phyloP scores from a whole-genome alignment of 2,888 invertebrate genomes.

The Aspidapion aeneum region DNA sequence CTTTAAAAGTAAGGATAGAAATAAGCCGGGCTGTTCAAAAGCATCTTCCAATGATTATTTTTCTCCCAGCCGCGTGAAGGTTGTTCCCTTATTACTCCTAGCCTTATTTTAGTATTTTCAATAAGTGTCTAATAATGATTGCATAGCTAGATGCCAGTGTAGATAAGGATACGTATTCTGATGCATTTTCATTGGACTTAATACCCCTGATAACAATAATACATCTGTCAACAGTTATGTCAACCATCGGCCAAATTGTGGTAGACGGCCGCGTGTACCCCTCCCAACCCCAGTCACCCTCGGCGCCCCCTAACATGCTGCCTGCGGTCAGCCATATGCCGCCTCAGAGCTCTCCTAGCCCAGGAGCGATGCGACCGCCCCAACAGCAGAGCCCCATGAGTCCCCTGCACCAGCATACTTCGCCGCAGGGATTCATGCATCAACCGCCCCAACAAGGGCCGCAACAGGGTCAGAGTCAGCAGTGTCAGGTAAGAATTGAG shows the following conservation, averaged over 20 bases:
- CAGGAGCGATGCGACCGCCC: slow-evolving; percentile 45
- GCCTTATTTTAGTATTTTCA: no score
- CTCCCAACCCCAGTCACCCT: slow-evolving; percentile 48
- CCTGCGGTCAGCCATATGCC: slow-evolving; percentile 10
- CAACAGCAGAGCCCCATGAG: slow-evolving; percentile 42
- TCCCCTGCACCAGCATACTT: slow-evolving; percentile 34
- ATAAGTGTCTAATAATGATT: no score
- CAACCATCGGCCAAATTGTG: slow-evolving; percentile 75
- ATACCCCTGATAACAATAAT: no score
- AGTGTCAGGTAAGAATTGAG: not conserved
- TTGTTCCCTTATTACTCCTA: no score
- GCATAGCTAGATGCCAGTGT: no score
- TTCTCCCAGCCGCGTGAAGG: no score
- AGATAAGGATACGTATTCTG: no score
- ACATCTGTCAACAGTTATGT: slow-evolving; percentile 60
- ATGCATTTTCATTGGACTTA: no score
- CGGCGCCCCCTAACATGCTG: slow-evolving; percentile 17
- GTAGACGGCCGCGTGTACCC: slow-evolving; percentile 81
- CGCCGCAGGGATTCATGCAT: slow-evolving; percentile 27
- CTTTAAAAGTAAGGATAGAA: no score
- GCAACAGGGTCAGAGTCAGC: not conserved
- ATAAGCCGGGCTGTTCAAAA: no score
- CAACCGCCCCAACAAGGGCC: slow-evolving; percentile 7
- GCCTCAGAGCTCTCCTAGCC: slow-evolving; percentile 38
- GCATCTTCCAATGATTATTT: no score